phyloP scores from a whole-genome alignment of 2,888 invertebrate genomes.

The Cephonodes hylas region DNA sequence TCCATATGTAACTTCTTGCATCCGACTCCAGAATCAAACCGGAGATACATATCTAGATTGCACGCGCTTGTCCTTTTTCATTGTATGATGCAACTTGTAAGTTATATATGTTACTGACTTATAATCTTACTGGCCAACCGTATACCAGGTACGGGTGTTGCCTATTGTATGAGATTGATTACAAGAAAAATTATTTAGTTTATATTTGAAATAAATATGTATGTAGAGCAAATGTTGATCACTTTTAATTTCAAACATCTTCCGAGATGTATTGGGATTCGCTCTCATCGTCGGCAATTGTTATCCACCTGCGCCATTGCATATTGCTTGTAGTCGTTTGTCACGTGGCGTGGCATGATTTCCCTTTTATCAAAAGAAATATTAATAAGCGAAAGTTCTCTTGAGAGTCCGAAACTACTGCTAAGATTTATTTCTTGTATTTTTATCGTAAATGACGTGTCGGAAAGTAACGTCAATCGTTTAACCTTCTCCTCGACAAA shows the following conservation, averaged over 20 bases:
- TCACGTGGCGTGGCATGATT: constrained; percentile 59
- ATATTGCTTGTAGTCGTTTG: constrained; percentile 58
- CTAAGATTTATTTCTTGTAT: constrained; percentile 40
- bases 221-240: constrained; percentile 59
- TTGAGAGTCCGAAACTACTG: constrained; percentile 35
- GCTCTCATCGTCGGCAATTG: constrained; percentile 57
- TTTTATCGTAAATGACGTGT: constrained; percentile 39
- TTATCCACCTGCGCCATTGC: constrained; percentile 52
- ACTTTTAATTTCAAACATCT: constrained; percentile 72
- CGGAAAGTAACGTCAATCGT: constrained; percentile 46
- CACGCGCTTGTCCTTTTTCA: no score
- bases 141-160: no score
- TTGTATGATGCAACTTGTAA: no score
- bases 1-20: no score
- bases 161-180: no score
- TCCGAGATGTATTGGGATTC: constrained; percentile 40
- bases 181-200: no score
- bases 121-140: no score
- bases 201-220: no score
- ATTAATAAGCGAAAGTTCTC: constrained; percentile 65
- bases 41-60: no score
- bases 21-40: no score
- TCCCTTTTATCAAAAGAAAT: constrained; percentile 66
- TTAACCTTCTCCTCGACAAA: constrained; percentile 51
- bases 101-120: no score